Conservation (phyloP, 2,888 invertebrate species). For the Sipha maydis region DNA sequence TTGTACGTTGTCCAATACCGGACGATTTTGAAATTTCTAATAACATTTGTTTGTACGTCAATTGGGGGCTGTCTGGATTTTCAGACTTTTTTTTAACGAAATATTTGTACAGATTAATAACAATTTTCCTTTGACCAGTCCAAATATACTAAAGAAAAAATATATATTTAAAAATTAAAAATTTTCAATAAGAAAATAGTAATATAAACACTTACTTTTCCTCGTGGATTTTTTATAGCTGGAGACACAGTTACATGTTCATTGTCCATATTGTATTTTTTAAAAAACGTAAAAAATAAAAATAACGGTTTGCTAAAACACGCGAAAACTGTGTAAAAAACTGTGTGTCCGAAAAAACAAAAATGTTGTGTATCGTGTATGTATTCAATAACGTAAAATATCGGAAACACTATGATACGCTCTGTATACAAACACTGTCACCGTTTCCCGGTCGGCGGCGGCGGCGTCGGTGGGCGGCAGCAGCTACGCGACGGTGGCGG, state of each 20-base stretch:
- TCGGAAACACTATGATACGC: not conserved
- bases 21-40: not conserved
- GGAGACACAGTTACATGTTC: not conserved
- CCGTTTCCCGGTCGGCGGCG: not conserved
- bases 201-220: slow-evolving; percentile 29
- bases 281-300: slow-evolving; percentile 15
- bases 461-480: not conserved
- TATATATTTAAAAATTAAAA: slow-evolving; percentile 25
- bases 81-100: not conserved
- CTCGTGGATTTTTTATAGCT: not conserved
- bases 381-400: not conserved
- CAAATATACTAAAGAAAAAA: slow-evolving; percentile 15
- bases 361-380: slow-evolving; percentile 26
- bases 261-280: slow-evolving; percentile 12
- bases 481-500: not conserved
- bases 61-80: slow-evolving; percentile 20
- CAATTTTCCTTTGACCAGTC: not conserved
- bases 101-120: not conserved
- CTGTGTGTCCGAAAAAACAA: not conserved
- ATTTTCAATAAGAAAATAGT: not conserved
- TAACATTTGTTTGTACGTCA: not conserved
- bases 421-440: slow-evolving; percentile 24
- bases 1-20: slow-evolving; percentile 8
- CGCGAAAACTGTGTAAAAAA: not conserved
- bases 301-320: not conserved